A percentile compares a stretch with the other conserved stretches of the same genome.
phyloP scores from a whole-genome alignment of 2,113 vertebrate species.

The Pedetes capensis region DNA sequence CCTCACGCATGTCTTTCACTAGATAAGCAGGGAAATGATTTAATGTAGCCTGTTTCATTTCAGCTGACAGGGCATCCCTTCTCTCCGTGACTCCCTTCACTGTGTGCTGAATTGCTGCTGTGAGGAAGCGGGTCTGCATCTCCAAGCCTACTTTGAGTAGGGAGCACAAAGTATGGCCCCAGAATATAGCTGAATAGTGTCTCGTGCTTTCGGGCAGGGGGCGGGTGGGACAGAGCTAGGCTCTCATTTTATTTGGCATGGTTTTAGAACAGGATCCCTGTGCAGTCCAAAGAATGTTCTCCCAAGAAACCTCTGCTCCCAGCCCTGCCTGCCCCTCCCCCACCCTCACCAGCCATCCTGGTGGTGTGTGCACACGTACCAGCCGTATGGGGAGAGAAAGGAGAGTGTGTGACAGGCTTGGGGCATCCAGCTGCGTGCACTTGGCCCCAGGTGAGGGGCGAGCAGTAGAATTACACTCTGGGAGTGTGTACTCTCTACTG shows the following conservation, averaged over 20 bases:
- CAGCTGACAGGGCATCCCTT: slow-evolving; percentile 20
- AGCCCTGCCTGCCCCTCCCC: neutral
- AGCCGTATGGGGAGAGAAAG: neutral
- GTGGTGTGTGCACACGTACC: no score
- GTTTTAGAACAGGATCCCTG: neutral
- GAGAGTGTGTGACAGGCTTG: neutral
- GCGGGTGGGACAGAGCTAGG: neutral
- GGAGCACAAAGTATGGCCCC: neutral
- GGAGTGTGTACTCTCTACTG: neutral
- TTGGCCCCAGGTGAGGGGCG: neutral
- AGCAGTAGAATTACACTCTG: neutral
- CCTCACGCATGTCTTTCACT: neutral
- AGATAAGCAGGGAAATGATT: slow-evolving; percentile 41
- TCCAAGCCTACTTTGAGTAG: neutral
- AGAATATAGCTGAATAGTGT: neutral
- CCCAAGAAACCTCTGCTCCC: neutral
- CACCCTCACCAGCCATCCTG: neutral
- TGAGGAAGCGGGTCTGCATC: neutral
- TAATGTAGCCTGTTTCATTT: slow-evolving; percentile 38
- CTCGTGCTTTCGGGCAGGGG: neutral
- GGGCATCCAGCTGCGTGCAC: neutral
- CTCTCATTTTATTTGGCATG: neutral
- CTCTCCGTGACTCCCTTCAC: neutral
- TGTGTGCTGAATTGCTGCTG: neutral
- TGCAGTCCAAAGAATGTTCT: neutral